Evolutionary conservation across 2,888 invertebrate genomes (phyloP), one percentile per base, ranked within the genome.

Genomic region (Spilarctia lutea): DNA sequence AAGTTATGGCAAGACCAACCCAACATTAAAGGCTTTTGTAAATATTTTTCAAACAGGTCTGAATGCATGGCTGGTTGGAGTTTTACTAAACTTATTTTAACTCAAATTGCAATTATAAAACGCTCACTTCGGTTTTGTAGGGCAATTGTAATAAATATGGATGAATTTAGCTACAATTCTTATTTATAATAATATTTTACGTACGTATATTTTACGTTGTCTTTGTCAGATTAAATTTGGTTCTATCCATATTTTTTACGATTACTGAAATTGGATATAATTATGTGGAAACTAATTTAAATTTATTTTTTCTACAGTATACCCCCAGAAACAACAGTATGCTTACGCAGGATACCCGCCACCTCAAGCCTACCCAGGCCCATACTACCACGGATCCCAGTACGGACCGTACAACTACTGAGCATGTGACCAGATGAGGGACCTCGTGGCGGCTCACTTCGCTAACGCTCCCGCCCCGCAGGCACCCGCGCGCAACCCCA

Each of bases 401-500:
- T 99, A 99, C 92, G 98, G 98, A 73, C 98, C 98, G 71, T 99
- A 99, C 96, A 98, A 98, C 96, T 99, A 99, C 96, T 99, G 97
- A 97, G 90, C 94, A 89, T 79, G 90, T 91, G 94, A 96, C 95
- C 96, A 96, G 96, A 96, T 94, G 94, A 94, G 95, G 95, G 96
- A 95, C 87, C 87, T 92, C 80, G 93, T 89, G 94, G 94, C 95
- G 93, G 93, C 94, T 81, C 90, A 91, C 92, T 92, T 91, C 92
- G 89, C 90, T 89, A 92, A 92, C 92, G 89, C 94, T 83, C 89
- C 95, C 91, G 95, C 94, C 87, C 95, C 95, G 86, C 95, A 94
- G 85, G 94, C 94, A 81, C 95, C 94, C 92, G 93, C 94, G 90
- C 92, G 94, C 76, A 93, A 93, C 92, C 86, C 89, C 82, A 86